Evolutionary conservation across 2,113 vertebrate genomes (phyloP), one percentile per base, ranked within the genome.

Genomic region (Ciconia stormi): DNA sequence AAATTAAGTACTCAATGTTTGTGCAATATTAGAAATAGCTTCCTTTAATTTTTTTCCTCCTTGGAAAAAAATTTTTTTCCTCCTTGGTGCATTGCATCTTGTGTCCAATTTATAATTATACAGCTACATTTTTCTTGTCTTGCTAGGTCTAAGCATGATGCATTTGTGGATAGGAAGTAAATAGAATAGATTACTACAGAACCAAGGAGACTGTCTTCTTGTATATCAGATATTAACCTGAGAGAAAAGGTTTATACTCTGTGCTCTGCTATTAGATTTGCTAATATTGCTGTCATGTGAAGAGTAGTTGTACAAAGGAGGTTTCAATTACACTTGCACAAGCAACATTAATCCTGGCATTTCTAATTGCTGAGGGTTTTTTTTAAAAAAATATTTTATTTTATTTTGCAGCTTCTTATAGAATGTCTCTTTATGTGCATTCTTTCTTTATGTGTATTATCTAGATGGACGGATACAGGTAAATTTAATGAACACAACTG

Each of bases 401-500:
- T 72, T 55, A n/a, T 61, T 90, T 93, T 90, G 5, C 23, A 88
- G 16, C 29, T 13, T 85, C 61, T 82, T 76, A 66, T 11, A 65
- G 46, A 79, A 47, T 78, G n/a, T 74, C 25, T 63, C n/a, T 74
- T 56, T 56, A 38, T 89, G 55, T 66, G 17, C 32, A 34, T 71
- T 88, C 44, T 89, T 1, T 85, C 46, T 90, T 82, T 72, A 61
- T 17, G 22, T 93, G 9, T 62, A 38, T 93, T 91, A 50, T 78
- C 44, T 82, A 72, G 56, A 82, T 82, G 63, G 73, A 89, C 5
- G 4, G 87, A 95, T 94, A 53, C 73, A 92, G 89, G 70, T 95
- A 87, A 78, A 90, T 94, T 90, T 95, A 91, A 95, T 94, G 84
- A 74, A 84, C 44, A 63, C 71, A 92, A 84, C 84, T 82, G 32